A percentile compares a stretch with the other conserved stretches of the same genome.
These are phyloP conservation scores for Girardia tigrina DNA, from an alignment of 2,888 invertebrate species.

Conservation along the genomic window DNA sequence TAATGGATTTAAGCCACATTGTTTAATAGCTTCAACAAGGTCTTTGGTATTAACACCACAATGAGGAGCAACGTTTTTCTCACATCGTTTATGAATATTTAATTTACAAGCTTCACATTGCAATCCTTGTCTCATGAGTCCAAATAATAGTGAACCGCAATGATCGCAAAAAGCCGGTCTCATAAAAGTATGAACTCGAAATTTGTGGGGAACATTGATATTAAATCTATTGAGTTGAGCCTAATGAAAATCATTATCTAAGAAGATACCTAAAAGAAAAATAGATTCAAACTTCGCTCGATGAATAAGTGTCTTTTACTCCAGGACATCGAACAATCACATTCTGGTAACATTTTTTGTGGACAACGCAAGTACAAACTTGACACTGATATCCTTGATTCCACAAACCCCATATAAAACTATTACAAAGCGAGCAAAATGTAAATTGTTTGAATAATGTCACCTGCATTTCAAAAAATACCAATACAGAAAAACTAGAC, in stretches of 20 bases:
- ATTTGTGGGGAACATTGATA: constrained; percentile 93
- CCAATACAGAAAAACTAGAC: not conserved
- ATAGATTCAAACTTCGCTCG: not conserved
- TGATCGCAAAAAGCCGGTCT: constrained; percentile 98
- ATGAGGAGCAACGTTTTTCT: constrained; percentile 96
- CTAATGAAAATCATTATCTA: not conserved
- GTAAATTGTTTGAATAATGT: constrained; percentile 94
- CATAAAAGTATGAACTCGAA: constrained; percentile 79
- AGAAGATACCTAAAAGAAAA: not conserved
- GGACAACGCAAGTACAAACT: constrained; percentile 96
- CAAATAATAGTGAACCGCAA: constrained; percentile 90
- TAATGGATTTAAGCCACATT: constrained; percentile 33
- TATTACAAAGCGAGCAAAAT: constrained; percentile 96
- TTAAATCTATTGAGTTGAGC: constrained; percentile 64
- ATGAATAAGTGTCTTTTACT: constrained; percentile 57
- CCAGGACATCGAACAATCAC: constrained; percentile 98
- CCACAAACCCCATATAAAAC: constrained; percentile 80
- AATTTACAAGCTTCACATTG: constrained; percentile 91
- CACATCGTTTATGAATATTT: constrained; percentile 95
- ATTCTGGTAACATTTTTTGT: constrained; percentile 89
- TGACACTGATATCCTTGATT: constrained; percentile 55
- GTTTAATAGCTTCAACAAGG: constrained; percentile 30
- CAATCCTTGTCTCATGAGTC: constrained; percentile 82
- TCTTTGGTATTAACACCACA: constrained; percentile 76
- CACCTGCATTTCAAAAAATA: constrained; percentile 97